Evolutionary conservation across 1,140 invertebrate genomes (phyloP), one percentile per base, ranked within the genome.

Genomic region (Ceratoteleas bidentatus): DNA sequence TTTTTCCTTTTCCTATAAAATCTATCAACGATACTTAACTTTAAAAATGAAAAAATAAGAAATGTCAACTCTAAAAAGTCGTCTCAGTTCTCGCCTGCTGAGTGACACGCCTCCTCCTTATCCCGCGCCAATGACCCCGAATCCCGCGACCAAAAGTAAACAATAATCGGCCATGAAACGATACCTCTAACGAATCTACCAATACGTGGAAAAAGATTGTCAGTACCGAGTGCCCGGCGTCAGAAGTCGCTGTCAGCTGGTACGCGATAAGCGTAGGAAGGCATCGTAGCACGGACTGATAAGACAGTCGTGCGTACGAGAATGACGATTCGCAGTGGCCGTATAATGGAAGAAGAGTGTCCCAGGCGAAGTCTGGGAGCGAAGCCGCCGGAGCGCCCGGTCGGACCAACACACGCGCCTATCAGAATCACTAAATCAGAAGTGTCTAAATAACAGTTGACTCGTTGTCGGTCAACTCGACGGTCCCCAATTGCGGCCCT

Each of bases 241-340:
- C 54, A 53, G 61, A 79, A 70, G 70, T 83, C 66, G 73, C 49
- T 58, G 53, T 74, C 52, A 66, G 54, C 64, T 73, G 65, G 10
- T 77, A 83, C 76, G 75, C 68, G 8, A n/a, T 74, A 74, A 79
- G 76, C 81, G 72, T 80, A 83, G 81, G 81, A 83, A 79, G 75
- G 81, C 81, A 43, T 75, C 61, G 75, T 61, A 70, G 54, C 15
- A 66, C 52, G 66, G 76, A 10, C 61, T 16, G 14, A 50, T 16
- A 72, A n/a, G n/a, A 64, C 9, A 32, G 56, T 72, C 70, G 68
- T 62, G 54, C 9, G 33, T 83, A 83, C 70, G 50, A 79, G 62
- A 83, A 79, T 76, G 53, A 75, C 52, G 68, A 64, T 64, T 69
- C 36, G 53, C 65, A 62, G 49, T 76, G 72, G 66, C 52, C 72